A percentile compares a stretch with the other conserved stretches of the same genome.
These are phyloP conservation scores for Melinopterus prodromus DNA, from an alignment of 2,888 invertebrate species.

Conservation along the genomic window DNA sequence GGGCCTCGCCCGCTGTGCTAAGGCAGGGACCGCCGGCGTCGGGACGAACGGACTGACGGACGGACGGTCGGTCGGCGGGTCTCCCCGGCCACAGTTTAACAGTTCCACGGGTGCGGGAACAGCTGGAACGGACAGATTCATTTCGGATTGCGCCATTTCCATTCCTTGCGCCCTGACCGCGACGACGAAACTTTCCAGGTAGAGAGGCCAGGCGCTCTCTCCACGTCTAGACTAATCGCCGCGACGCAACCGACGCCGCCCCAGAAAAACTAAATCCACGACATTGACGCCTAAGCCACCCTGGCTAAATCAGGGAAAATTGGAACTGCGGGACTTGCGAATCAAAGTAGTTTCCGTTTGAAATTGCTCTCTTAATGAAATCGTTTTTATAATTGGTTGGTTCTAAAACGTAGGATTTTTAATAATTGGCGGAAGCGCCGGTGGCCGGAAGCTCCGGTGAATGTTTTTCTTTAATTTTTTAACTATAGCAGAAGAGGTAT, in stretches of 20 bases:
- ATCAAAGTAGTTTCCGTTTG: too few species aligned
- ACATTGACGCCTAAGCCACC: neutral
- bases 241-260: neutral
- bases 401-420: too few species aligned
- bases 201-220: conserved; percentile 10
- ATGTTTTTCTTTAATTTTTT: too few species aligned
- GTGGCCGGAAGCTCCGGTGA: too few species aligned
- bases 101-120: conserved; percentile 59
- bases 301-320: too few species aligned
- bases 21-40: neutral
- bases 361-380: too few species aligned
- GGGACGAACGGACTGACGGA: neutral
- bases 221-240: neutral
- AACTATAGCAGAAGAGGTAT: too few species aligned
- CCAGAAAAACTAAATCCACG: neutral
- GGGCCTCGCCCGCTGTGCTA: conserved; percentile 6
- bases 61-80: neutral
- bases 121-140: conserved; percentile 62
- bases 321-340: too few species aligned
- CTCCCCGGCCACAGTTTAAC: conserved; percentile 52
- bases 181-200: conserved; percentile 59
- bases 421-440: too few species aligned
- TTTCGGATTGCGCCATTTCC: conserved; percentile 58
- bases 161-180: conserved; percentile 58
- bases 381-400: too few species aligned